Evolutionary conservation across 2,888 invertebrate species (phyloP).

Genomic region (Oxycera nigricornis): DNA sequence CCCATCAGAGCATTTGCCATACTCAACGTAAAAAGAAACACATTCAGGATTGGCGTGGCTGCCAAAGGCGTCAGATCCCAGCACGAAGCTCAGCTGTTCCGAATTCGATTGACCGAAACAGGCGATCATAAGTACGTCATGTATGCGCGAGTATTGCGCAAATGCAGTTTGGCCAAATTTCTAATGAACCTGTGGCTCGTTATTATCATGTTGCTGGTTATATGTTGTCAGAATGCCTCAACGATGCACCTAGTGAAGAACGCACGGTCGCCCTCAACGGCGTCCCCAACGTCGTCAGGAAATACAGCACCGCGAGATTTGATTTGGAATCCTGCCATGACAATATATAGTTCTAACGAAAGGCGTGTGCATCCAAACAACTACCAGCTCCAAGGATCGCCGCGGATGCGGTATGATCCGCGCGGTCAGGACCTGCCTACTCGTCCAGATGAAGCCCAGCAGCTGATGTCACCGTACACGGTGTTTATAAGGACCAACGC

Average conservation of each 20-base stretch:
- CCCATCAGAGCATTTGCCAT: background rate
- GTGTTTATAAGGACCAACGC: constrained; percentile 39
- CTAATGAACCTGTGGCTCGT: constrained; percentile 62
- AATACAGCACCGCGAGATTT: background rate
- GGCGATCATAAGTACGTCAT: constrained; percentile 58
- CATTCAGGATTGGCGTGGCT: no score
- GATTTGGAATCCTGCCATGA: constrained; percentile 35
- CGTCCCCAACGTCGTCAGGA: constrained; percentile 49
- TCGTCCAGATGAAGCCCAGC: constrained; percentile 25
- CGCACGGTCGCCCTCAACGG: constrained; percentile 44
- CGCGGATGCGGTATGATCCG: background rate
- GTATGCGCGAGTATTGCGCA: constrained; percentile 64
- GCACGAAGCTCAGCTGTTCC: constrained; percentile 1
- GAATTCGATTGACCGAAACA: constrained; percentile 1
- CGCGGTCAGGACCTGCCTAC: background rate
- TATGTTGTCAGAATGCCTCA: constrained; percentile 56
- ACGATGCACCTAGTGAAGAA: constrained; percentile 52
- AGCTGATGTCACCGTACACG: constrained; percentile 44
- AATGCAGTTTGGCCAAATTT: constrained; percentile 63
- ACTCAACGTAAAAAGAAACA: background rate
- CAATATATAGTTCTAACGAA: constrained; percentile 22
- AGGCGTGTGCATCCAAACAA: background rate
- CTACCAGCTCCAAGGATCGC: background rate
- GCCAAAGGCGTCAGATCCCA: no score
- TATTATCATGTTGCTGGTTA: constrained; percentile 59